Evolutionary conservation across 2,797 vertebrate species (phyloP).

Genomic region (Borostomias antarcticus): DNA sequence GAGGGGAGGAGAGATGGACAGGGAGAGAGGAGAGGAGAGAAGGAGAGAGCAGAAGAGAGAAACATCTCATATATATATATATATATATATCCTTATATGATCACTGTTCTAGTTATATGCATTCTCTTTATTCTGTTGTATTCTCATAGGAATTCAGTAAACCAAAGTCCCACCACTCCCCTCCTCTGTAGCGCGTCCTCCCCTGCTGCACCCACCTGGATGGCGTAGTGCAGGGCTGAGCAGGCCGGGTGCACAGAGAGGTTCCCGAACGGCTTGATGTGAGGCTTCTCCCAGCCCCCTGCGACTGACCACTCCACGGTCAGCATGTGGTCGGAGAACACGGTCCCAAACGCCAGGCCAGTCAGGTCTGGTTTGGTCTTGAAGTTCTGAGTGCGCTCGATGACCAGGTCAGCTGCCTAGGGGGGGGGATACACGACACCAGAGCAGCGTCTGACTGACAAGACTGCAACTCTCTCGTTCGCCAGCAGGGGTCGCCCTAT

Average conservation of each 20-base stretch:
- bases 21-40: too few species aligned
- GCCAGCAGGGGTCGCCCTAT: background rate
- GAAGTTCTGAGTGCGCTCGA: conserved; percentile 68
- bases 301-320: conserved; percentile 82
- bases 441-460: background rate
- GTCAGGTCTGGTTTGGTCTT: conserved; percentile 77
- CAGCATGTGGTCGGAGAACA: conserved; percentile 94
- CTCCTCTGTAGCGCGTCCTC: background rate
- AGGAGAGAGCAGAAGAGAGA: too few species aligned
- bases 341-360: conserved; percentile 77
- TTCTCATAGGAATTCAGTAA: too few species aligned
- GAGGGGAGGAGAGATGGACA: too few species aligned
- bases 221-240: conserved; percentile 82
- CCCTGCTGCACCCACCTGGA: conserved; percentile 77
- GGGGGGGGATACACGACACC: background rate
- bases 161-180: too few species aligned
- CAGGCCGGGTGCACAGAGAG: conserved; percentile 85
- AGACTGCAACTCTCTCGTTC: background rate
- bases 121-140: too few species aligned
- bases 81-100: too few species aligned
- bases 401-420: conserved; percentile 84
- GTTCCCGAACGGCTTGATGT: conserved; percentile 83
- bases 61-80: too few species aligned
- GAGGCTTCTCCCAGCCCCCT: conserved; percentile 86
- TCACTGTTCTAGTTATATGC: too few species aligned